Conservation (phyloP, 2,888 invertebrate genomes). For the Rhaphigaster nebulosa region DNA sequence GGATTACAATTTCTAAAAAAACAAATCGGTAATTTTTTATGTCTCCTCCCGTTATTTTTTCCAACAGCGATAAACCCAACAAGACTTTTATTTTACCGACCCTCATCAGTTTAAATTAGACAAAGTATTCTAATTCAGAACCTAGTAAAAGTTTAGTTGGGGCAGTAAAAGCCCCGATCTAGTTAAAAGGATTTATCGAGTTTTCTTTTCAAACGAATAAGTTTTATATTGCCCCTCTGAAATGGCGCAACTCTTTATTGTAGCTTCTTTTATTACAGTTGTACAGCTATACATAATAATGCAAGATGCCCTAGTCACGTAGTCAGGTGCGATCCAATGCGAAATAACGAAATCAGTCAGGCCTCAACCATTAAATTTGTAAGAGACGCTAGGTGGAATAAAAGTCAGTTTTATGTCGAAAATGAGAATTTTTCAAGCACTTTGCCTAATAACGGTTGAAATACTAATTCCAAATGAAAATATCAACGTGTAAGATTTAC, state of each 20-base stretch:
- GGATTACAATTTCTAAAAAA: too few species aligned
- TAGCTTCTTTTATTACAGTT: not conserved
- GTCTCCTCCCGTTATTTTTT: too few species aligned
- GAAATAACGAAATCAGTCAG: not conserved
- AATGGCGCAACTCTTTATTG: not conserved
- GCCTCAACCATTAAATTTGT: not conserved
- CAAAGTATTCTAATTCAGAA: not conserved
- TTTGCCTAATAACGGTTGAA: too few species aligned
- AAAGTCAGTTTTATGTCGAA: too few species aligned
- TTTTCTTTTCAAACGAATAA: constrained; percentile 2
- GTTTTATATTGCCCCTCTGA: not conserved
- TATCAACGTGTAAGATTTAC: too few species aligned
- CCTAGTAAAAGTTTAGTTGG: not conserved
- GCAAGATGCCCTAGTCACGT: not conserved
- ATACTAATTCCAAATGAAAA: too few species aligned
- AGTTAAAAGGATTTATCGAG: not conserved
- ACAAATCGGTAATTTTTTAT: too few species aligned
- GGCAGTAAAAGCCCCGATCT: not conserved
- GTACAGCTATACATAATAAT: not conserved
- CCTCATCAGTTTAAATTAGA: too few species aligned
- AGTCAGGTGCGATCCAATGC: not conserved
- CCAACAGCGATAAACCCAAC: too few species aligned
- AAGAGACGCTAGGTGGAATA: too few species aligned
- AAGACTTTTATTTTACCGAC: too few species aligned
- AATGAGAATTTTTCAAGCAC: not conserved